These are phyloP conservation scores for Paedocypris micromegethes DNA, from an alignment of 2,797 vertebrate species.

Conservation along the genomic window DNA sequence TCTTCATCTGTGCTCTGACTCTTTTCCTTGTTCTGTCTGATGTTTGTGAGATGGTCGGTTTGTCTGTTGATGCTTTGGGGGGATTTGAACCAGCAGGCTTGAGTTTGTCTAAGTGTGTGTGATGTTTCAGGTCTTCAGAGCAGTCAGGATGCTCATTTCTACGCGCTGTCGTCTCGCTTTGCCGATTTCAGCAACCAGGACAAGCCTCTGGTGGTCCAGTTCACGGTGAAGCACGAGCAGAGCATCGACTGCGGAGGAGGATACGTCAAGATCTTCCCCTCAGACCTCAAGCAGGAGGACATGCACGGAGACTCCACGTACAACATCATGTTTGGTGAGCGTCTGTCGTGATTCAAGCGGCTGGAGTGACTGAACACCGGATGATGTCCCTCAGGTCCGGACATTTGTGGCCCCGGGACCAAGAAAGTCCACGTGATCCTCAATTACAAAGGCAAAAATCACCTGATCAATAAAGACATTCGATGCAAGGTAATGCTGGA, in stretches of 20 bases:
- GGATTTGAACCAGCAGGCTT: neutral
- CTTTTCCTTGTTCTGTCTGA: too few species aligned
- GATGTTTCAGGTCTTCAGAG: slow-evolving; percentile 69
- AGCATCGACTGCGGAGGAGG: slow-evolving; percentile 77
- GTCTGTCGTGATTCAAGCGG: neutral
- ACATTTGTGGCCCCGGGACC: slow-evolving; percentile 84
- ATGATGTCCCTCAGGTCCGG: slow-evolving; percentile 68
- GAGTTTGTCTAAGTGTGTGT: neutral
- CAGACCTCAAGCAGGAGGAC: slow-evolving; percentile 70
- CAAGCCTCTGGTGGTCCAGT: slow-evolving; percentile 71
- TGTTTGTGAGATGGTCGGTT: neutral
- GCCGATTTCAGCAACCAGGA: slow-evolving; percentile 74
- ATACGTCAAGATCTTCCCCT: slow-evolving; percentile 77
- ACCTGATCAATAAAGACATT: slow-evolving; percentile 82
- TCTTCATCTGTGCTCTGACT: too few species aligned
- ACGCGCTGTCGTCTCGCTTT: slow-evolving; percentile 73
- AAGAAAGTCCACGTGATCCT: slow-evolving; percentile 85
- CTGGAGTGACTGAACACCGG: neutral
- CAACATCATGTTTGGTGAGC: slow-evolving; percentile 78
- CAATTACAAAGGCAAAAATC: slow-evolving; percentile 81
- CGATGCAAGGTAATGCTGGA: slow-evolving; percentile 72
- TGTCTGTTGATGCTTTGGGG: too few species aligned
- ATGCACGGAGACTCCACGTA: slow-evolving; percentile 76
- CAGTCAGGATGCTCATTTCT: slow-evolving; percentile 74
- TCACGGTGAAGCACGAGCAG: slow-evolving; percentile 80